phyloP scores from a whole-genome alignment of 2,888 invertebrate genomes.

The Dryobota labecula region DNA sequence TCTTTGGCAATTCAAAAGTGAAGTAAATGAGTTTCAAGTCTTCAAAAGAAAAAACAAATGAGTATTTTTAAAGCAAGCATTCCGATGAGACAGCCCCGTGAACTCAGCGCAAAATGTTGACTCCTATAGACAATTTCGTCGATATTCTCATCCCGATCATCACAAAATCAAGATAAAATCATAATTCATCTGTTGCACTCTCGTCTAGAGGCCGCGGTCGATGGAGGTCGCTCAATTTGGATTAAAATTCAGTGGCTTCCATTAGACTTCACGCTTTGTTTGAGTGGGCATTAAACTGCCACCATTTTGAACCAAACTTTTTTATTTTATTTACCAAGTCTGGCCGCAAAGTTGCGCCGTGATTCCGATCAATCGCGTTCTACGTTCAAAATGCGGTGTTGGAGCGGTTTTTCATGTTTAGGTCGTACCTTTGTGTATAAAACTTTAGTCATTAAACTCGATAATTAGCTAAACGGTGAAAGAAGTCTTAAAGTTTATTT shows the following conservation, averaged over 20 bases:
- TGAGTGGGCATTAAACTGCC: slow-evolving; percentile 70
- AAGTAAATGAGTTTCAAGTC: too few species aligned
- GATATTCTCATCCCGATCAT: neutral
- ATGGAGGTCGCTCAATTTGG: slow-evolving; percentile 53
- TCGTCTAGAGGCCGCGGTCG: slow-evolving; percentile 4
- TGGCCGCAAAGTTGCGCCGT: slow-evolving; percentile 46
- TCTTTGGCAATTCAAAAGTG: too few species aligned
- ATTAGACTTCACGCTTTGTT: slow-evolving; percentile 69
- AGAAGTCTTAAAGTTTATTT: neutral
- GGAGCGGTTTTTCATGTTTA: slow-evolving; percentile 24
- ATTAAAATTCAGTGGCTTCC: slow-evolving; percentile 73
- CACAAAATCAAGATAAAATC: slow-evolving; percentile 14
- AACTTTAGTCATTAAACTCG: slow-evolving; percentile 21
- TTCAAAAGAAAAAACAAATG: neutral
- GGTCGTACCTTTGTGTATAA: neutral
- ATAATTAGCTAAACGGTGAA: neutral
- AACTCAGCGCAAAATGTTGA: neutral
- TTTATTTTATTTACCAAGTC: slow-evolving; percentile 48
- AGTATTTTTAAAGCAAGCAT: neutral
- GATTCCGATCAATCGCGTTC: slow-evolving; percentile 60
- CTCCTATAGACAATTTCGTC: too few species aligned
- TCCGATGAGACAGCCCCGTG: neutral
- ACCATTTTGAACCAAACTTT: slow-evolving; percentile 58
- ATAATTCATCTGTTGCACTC: slow-evolving; percentile 31
- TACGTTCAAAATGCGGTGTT: slow-evolving; percentile 32